Evolutionary conservation across 2,797 vertebrate genomes (phyloP), one percentile per base, ranked within the genome.

Genomic region (Pipistrellus nathusii): DNA sequence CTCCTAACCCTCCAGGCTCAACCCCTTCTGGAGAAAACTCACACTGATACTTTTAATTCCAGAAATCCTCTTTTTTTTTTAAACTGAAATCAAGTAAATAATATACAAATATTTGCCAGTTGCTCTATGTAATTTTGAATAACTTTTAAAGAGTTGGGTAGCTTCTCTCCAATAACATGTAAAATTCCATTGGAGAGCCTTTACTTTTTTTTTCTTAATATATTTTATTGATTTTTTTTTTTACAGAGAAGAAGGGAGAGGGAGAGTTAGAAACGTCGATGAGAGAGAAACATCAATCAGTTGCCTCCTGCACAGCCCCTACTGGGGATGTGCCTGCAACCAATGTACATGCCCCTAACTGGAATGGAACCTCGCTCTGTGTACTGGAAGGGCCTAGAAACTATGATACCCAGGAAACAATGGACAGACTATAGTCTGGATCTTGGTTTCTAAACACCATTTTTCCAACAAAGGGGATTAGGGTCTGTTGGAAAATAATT

Each of bases 61-160:
- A 76, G n/a, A 89, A 90, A 30, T 48, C 59, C 13, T 38, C 38
- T 41, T 41, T 41, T 41, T 68, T 88, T 59, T 57, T 53, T 51
- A 27, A 13, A 27, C 32, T 64, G 77, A 95, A 86, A 93, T 30
- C n/a, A 35, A 38, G 1, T 84, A 88, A 93, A 84, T 68, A 35
- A 27, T 64, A 32, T 78, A 4, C 2, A 91, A 1, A 64, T 6
- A 8, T 80, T 75, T 75, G 17, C 62, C 68, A 69, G 0, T 38
- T 88, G 1, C 9, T 44, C 4, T 82, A 0, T 69, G 14, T 76
- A 30, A 21, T 83, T 92, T 92, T 46, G 27, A 55, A 27, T 8
- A 5, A 57, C 73, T 91, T 82, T 17, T 25, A 38, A 48, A 20
- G 5, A 6, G 8, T 38, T 90, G 48, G 1, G 10, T 51, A 20